These are phyloP conservation scores for Drosophila fuyamai DNA, from an alignment of 1,140 invertebrate species.

Conservation along the genomic window DNA sequence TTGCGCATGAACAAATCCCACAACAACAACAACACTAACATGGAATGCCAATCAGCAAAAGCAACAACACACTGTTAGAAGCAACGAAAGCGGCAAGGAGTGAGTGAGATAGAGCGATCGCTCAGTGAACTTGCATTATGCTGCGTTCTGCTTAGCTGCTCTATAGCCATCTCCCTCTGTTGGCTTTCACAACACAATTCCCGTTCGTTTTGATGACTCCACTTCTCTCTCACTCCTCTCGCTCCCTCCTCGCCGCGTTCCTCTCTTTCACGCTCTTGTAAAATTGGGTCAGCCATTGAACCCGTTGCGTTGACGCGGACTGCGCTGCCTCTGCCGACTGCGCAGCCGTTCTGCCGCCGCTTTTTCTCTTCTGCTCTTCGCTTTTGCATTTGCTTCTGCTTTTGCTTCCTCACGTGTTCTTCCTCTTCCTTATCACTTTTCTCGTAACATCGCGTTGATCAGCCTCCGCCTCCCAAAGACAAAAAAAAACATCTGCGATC, in stretches of 20 bases:
- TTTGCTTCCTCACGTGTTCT: slow-evolving; percentile 60
- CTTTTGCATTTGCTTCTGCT: slow-evolving; percentile 10
- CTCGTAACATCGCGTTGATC: slow-evolving; percentile 21
- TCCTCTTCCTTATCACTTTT: slow-evolving; percentile 27
- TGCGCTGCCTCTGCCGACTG: slow-evolving; percentile 17
- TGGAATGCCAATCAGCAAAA: slow-evolving; percentile 49
- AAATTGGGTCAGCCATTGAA: slow-evolving; percentile 84
- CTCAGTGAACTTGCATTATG: slow-evolving; percentile 55
- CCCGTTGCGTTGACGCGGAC: slow-evolving; percentile 70
- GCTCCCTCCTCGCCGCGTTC: slow-evolving; percentile 35
- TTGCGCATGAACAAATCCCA: slow-evolving; percentile 54
- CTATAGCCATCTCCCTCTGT: slow-evolving; percentile 13
- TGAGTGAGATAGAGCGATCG: slow-evolving; percentile 22
- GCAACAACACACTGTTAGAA: slow-evolving; percentile 44
- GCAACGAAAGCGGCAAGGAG: slow-evolving; percentile 36
- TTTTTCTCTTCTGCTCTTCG: slow-evolving; percentile 17
- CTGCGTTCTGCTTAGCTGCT: slow-evolving; percentile 51
- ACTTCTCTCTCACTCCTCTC: slow-evolving; percentile 40
- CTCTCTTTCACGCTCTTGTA: slow-evolving; percentile 57
- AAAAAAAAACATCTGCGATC: slow-evolving; percentile 37
- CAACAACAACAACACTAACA: slow-evolving; percentile 26
- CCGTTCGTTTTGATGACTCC: slow-evolving; percentile 58
- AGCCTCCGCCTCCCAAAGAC: slow-evolving; percentile 6
- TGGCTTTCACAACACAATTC: slow-evolving; percentile 76
- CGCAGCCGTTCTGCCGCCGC: slow-evolving; percentile 20